A percentile compares a stretch with the other conserved stretches of the same genome.
phyloP scores from a whole-genome alignment of 2,888 invertebrate genomes.

The Boloria selene region DNA sequence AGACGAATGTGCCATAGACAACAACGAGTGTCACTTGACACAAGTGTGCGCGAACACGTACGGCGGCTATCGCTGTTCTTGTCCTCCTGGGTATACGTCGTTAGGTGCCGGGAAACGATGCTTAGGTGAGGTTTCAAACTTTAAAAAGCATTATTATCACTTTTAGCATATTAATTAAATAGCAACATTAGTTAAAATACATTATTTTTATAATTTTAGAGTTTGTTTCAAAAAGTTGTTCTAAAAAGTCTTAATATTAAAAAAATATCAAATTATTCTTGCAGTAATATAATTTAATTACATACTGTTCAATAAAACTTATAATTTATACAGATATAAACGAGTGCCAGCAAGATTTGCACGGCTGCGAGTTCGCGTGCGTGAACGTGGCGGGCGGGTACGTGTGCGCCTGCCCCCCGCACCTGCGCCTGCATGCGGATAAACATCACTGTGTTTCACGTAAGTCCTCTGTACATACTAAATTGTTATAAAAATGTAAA shows the following conservation, averaged over 20 bases:
- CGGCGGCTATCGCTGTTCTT: constrained; percentile 84
- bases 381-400: constrained; percentile 84
- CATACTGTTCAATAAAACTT: too few species aligned
- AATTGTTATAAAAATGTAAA: neutral
- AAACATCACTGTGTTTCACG: constrained; percentile 57
- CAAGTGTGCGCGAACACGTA: constrained; percentile 82
- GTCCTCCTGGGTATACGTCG: constrained; percentile 79
- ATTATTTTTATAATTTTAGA: too few species aligned
- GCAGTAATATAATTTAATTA: neutral
- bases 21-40: constrained; percentile 79
- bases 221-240: too few species aligned
- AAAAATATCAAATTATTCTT: too few species aligned
- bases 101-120: constrained; percentile 72
- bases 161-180: neutral
- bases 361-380: constrained; percentile 82
- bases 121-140: constrained; percentile 58
- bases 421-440: constrained; percentile 61
- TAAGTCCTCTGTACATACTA: constrained; percentile 41
- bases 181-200: too few species aligned
- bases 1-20: constrained; percentile 79
- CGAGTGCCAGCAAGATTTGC: constrained; percentile 72
- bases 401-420: constrained; percentile 82
- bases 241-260: too few species aligned
- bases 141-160: neutral
- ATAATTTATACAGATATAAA: constrained; percentile 67